Evolutionary conservation across 2,888 invertebrate genomes (phyloP).

Genomic region (Callyntrura guangdongensis): DNA sequence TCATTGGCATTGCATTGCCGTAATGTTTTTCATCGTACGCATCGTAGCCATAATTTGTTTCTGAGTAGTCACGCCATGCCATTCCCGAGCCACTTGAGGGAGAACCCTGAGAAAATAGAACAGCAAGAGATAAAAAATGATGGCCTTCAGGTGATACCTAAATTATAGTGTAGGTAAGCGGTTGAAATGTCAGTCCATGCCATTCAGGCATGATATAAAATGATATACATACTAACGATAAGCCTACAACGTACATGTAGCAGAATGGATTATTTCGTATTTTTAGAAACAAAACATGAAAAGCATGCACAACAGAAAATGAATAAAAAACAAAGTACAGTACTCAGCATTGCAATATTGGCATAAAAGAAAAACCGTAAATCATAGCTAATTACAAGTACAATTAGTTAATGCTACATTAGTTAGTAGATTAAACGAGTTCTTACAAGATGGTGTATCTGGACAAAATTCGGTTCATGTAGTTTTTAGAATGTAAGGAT

Average conservation of each 20-base stretch:
- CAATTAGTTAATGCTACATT: neutral
- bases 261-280: neutral
- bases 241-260: neutral
- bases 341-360: neutral
- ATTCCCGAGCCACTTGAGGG: constrained; percentile 83
- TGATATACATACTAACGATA: too few relatives aligned
- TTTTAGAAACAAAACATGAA: neutral
- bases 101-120: constrained; percentile 77
- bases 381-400: neutral
- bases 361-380: too few relatives aligned
- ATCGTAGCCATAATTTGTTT: constrained; percentile 95
- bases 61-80: constrained; percentile 95
- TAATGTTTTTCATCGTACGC: constrained; percentile 93
- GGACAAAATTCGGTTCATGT: constrained; percentile 12
- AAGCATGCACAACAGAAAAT: neutral
- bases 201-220: neutral
- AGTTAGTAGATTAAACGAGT: constrained; percentile 41
- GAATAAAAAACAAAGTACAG: neutral
- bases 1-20: constrained; percentile 83
- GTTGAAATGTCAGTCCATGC: too few relatives aligned
- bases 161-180: neutral
- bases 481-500: neutral
- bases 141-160: constrained; percentile 6
- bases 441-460: constrained; percentile 41
- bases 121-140: neutral